A percentile compares a stretch with the other conserved stretches of the same genome.
These are phyloP conservation scores for Sebastes ruberrimus DNA, from an alignment of 2,797 vertebrate species.

Conservation along the genomic window DNA sequence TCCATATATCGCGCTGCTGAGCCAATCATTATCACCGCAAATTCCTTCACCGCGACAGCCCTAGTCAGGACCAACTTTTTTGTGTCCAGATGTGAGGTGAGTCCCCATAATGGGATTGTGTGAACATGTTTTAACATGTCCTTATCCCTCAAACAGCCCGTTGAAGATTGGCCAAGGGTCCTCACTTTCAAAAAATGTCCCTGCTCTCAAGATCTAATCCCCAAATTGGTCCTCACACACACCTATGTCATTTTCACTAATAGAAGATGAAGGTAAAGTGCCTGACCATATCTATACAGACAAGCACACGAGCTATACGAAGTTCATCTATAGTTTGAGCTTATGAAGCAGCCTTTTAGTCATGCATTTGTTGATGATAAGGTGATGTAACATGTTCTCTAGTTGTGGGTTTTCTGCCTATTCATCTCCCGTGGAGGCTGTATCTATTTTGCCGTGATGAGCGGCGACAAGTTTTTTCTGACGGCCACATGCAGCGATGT, in stretches of 20 bases:
- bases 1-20: too few species aligned
- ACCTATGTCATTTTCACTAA: not conserved
- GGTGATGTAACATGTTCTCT: not conserved
- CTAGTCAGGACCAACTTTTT: not conserved
- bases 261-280: not conserved
- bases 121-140: not conserved
- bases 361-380: not conserved
- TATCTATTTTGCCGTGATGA: slow-evolving; percentile 5
- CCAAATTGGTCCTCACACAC: not conserved
- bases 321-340: not conserved
- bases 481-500: slow-evolving; percentile 21
- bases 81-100: not conserved
- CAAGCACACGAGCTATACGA: not conserved
- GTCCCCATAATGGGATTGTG: not conserved
- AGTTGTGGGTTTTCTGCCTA: not conserved
- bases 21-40: too few species aligned
- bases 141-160: not conserved
- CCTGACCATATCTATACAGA: not conserved
- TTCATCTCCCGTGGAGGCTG: not conserved
- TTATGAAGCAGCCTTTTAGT: not conserved
- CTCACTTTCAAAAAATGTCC: not conserved
- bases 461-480: slow-evolving; percentile 3
- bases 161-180: not conserved
- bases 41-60: too few species aligned
- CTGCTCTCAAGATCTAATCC: too few species aligned